These are phyloP conservation scores for Spheniscus humboldti DNA, from an alignment of 2,797 vertebrate genomes.

Conservation along the genomic window DNA sequence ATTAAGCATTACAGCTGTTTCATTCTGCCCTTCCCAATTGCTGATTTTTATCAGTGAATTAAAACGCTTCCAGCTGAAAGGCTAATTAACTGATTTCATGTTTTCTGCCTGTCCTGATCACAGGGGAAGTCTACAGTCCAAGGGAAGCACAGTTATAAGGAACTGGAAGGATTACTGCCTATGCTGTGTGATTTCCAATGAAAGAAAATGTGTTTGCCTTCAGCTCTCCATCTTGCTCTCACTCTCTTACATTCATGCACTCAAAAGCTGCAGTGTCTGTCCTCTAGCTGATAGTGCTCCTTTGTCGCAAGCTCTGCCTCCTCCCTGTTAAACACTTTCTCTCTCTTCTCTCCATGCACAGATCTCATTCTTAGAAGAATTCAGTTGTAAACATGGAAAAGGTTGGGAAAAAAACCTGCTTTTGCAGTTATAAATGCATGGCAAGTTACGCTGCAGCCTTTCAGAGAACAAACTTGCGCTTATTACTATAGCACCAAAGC, in stretches of 20 bases:
- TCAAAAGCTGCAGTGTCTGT: not conserved
- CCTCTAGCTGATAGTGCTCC: not conserved
- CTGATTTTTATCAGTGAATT: slow-evolving; percentile 42
- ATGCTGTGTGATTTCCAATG: not conserved
- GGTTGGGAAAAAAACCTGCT: not conserved
- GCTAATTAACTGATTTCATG: not conserved
- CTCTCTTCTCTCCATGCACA: not conserved
- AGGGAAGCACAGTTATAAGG: not conserved
- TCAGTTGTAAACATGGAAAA: not conserved
- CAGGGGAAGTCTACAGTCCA: not conserved
- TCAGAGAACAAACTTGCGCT: not conserved
- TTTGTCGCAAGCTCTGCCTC: not conserved
- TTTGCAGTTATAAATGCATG: not conserved
- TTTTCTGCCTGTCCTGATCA: slow-evolving; percentile 34
- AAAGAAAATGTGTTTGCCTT: not conserved
- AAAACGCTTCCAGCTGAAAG: slow-evolving; percentile 5
- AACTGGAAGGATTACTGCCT: not conserved
- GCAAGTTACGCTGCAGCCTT: not conserved
- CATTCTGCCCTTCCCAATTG: not conserved
- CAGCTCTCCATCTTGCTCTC: not conserved
- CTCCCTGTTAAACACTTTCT: not conserved
- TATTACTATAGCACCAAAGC: not conserved
- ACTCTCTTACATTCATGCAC: accelerated
- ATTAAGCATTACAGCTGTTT: slow-evolving; percentile 4
- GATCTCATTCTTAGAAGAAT: not conserved